Percentiles rank a stretch among this genome's conserved stretches.
Conservation (phyloP, 2,113 vertebrate genomes). For the Cyanistes caeruleus region DNA sequence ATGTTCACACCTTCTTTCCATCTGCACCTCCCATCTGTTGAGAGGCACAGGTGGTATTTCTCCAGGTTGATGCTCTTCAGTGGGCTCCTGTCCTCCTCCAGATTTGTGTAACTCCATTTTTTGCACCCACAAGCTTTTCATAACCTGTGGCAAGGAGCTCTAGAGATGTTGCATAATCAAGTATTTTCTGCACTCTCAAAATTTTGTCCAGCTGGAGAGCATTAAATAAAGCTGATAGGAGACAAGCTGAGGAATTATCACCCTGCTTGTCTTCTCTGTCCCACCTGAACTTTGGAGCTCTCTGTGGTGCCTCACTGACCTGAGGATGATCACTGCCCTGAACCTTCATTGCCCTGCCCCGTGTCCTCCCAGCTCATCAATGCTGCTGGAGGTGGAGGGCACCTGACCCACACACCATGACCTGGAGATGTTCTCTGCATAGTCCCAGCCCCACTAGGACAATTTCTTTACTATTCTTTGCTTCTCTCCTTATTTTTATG, state of each 20-base stretch:
- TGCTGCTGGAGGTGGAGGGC: neutral
- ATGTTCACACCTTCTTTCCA: neutral
- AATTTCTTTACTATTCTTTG: neutral
- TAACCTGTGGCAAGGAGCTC: neutral
- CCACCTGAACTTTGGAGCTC: neutral
- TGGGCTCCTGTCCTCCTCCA: neutral
- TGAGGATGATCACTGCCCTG: fast-evolving
- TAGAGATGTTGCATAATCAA: neutral
- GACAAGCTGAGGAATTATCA: neutral
- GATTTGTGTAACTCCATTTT: neutral
- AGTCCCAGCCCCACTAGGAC: no score
- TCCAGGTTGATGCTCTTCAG: neutral
- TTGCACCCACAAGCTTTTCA: neutral
- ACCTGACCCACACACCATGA: fast-evolving
- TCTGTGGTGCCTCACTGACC: neutral
- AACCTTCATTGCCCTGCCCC: neutral
- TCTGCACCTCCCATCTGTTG: neutral
- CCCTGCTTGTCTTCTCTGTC: neutral
- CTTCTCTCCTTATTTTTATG: neutral
- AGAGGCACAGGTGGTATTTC: neutral
- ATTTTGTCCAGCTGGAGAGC: neutral
- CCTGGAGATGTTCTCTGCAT: neutral
- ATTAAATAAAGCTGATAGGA: neutral
- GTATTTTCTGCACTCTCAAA: neutral
- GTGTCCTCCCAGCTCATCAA: neutral